Base-by-base conservation (phyloP, 2,888 invertebrate genomes). In the Phoenoteleia sp. region DNA sequence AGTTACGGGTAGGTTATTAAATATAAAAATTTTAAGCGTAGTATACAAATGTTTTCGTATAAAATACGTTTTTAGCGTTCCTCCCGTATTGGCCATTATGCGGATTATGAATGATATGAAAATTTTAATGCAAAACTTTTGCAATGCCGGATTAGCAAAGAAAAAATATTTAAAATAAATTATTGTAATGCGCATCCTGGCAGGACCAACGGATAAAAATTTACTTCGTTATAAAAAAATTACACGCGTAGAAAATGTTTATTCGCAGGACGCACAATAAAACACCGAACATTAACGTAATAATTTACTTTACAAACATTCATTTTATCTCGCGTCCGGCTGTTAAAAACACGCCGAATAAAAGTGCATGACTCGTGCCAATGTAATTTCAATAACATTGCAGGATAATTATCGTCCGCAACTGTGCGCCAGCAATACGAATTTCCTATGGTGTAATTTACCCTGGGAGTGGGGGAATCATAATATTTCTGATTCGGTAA, bases 371-470 rank as follows among this genome's bases (percentile, higher is more conserved):
- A 45, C n/a, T 19, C 54, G n/a, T 23, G 3, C 49, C 21, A 25
- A 47, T 60, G 49, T 74, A 74, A 64, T 62, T 74, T 74, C 56
- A 56, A 69, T 54, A 69, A 60, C 49, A 60, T 60, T n/a, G 36
- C 58, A 17, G 36, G 27, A 33, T 75, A 75, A 66, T 66, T 64
- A 47, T 54, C 66, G 49, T 60, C 17, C 17, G 66, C 47, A 58
- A 45, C 25, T 47, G 58, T 27, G 19, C 25, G n/a, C 58, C 7
- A 56, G 21, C 29, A 54, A 54, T 27, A 23, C 69, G 42, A 42
- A 25, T 58, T 71, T 56, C 45, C 45, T 33, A 33, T 21, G 45
- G 15, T 71, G 45, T 49, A 58, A 58, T 58, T 58, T 58, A 33
- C 58, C 47, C 6, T 33, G 45, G 21, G 42, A 15, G 17, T 33